Base-by-base conservation (phyloP, 2,888 invertebrate species). In the Mythimna ferrago region DNA sequence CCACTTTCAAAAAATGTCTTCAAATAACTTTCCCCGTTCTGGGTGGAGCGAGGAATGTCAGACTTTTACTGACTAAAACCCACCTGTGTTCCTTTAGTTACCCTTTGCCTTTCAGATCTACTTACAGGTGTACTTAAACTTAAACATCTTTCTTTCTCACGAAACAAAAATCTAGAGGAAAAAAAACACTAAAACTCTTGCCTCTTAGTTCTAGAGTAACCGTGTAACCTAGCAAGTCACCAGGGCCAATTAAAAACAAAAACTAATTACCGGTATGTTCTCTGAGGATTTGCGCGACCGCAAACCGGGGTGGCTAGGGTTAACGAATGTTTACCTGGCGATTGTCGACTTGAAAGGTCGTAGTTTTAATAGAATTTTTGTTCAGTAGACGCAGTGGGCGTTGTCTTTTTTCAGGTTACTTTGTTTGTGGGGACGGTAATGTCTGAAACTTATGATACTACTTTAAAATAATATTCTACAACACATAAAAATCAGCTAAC, bases 241-340 rank as follows among this genome's bases (percentile, higher is more conserved):
- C 73, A 70, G 32, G 51, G 76, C 53, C 61, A 73, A 60, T 82
- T 84, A 67, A 53, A 80, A 76, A 66, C 69, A 48, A 70, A 80
- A 83, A 82, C 84, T 80, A 82, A 82, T 80, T 80, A 82, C 64
- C 11, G 44, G 66, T 71, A 66, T 56, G 66, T 66, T 73, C 82
- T 62, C 84, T 38, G 19, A 63, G 73, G 84, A 76, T 76, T 69
- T 71, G 65, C 21, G 56, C 44, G 58, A 66, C 57, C 51, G 32
- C 54, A 14, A 83, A 73, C 61, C 67, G 11, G 64, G n/a, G 65
- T 16, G 38, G 41, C n/a, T 14, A 60, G 14, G 26, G 73, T 65
- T 62, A 14, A 63, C 44, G 35, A 69, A 21, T 65, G 62, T 56
- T 66, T 62, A 64, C 57, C 41, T 58, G 63, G 51, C 66, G 35